A percentile compares a stretch with the other conserved stretches of the same genome.
Conservation (phyloP, 2,888 invertebrate species). For the Drosophila vallismaia region DNA sequence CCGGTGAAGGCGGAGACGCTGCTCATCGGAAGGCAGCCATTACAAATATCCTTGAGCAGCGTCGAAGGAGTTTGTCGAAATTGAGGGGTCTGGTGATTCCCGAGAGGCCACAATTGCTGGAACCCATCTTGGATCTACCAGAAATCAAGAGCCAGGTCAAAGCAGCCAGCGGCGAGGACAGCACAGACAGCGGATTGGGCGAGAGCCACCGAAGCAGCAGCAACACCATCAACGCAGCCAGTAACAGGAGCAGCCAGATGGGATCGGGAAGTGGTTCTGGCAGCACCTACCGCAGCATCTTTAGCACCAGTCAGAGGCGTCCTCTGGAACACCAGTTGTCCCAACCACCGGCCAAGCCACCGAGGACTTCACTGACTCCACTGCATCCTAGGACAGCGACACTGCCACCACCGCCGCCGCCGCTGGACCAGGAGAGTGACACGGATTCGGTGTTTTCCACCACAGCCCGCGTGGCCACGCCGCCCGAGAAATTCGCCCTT, state of each 20-base stretch:
- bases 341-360: slow-evolving; percentile 81
- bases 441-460: slow-evolving; percentile 94
- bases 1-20: slow-evolving; percentile 82
- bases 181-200: slow-evolving; percentile 77
- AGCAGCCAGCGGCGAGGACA: slow-evolving; percentile 78
- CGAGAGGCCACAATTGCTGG: slow-evolving; percentile 86
- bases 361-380: slow-evolving; percentile 80
- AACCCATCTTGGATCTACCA: slow-evolving; percentile 89
- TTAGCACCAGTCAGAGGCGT: slow-evolving; percentile 55
- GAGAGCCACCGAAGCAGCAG: slow-evolving; percentile 58
- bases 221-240: background rate
- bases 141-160: slow-evolving; percentile 90
- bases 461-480: slow-evolving; percentile 86
- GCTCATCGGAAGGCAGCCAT: slow-evolving; percentile 87
- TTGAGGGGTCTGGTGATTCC: slow-evolving; percentile 95
- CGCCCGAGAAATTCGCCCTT: slow-evolving; percentile 86
- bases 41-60: slow-evolving; percentile 91
- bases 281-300: slow-evolving; percentile 77
- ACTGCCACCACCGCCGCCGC: slow-evolving; percentile 52
- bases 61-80: slow-evolving; percentile 92
- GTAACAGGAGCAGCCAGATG: slow-evolving; percentile 6
- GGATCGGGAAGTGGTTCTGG: slow-evolving; percentile 4
- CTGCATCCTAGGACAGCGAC: slow-evolving; percentile 38
- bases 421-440: slow-evolving; percentile 85
- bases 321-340: slow-evolving; percentile 66